Base-by-base conservation (phyloP, 2,888 invertebrate species). In the Drosophila trichaetosa region DNA sequence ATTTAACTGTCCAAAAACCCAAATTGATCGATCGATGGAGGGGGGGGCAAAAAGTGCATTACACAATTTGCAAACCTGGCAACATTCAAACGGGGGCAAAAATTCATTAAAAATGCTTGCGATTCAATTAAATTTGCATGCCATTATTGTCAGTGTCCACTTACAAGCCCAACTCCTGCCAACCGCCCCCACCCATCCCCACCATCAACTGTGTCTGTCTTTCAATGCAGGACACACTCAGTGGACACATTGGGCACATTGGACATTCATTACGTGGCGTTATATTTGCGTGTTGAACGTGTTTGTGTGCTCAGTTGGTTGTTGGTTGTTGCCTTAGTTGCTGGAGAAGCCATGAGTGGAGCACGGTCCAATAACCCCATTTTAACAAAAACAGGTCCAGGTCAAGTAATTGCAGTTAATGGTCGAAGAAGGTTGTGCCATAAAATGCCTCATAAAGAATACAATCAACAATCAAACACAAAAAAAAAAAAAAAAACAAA, bases 321-420 rank as follows among this genome's bases (percentile, higher is more conserved):
- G n/a, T 42, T 40, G n/a, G 5, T 21, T 36, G 65, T 33, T 65
- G 46, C 36, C 24, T 29, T n/a, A 10, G 6, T 52, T 49, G 59
- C 13, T 49, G 42, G 33, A 21, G 42, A 27, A 27, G 54, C 16
- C 49, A 42, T n/a, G 49, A 57, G 57, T 18, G 36, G 52, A 11
- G 38, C 31, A 62, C 27, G 46, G 66, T 73, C 58, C 61, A 67
- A 69, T 76, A 74, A 61, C 74, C 69, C 58, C 60, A 53, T 74
- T 74, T 60, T 18, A 54, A 36, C 36, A 27, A 27, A 54, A 56
- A 24, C 34, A 49, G 71, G 60, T 58, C 52, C 79, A 74, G 73
- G 72, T 73, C 59, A 79, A 76, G 78, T 76, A 78, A 78, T 78
- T 78, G 78, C 77, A 80, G 80, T 72, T 80, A 78, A 80, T 80